Percentiles rank a stretch among this genome's conserved stretches.
Conservation (phyloP, 2,113 vertebrate species). For the Motacilla alba region DNA sequence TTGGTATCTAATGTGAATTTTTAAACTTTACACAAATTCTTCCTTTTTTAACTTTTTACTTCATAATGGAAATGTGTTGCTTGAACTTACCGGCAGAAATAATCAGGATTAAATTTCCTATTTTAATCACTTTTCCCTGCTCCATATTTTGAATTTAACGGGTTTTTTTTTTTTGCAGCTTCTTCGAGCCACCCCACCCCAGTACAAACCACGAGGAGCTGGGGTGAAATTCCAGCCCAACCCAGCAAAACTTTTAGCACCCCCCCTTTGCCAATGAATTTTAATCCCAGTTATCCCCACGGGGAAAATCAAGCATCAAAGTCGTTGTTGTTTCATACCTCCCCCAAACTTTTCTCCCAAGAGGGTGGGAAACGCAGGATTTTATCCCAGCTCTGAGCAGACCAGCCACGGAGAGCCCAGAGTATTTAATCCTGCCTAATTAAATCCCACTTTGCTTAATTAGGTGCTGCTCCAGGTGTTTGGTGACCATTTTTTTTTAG, state of each 20-base stretch:
- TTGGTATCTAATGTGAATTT: neutral
- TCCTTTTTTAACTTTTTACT: neutral
- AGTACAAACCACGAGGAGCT: neutral
- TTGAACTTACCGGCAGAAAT: neutral
- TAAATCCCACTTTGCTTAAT: conserved; percentile 4
- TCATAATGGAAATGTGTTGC: rapidly evolving
- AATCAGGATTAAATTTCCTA: neutral
- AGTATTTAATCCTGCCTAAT: neutral
- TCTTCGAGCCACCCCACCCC: neutral
- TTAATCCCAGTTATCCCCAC: neutral
- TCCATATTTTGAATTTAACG: neutral
- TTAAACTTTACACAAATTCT: neutral
- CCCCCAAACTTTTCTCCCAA: neutral
- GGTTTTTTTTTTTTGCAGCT: neutral
- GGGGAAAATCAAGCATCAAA: neutral
- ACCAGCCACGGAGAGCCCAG: neutral
- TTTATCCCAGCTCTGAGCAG: neutral
- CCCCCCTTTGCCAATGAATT: neutral
- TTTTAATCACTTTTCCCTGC: neutral
- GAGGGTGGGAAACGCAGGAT: neutral
- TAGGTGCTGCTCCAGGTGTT: conserved; percentile 13
- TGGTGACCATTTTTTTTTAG: neutral
- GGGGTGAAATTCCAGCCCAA: neutral
- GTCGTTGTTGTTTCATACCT: neutral
- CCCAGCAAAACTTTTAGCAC: neutral